Base-by-base conservation (phyloP, 2,888 invertebrate species). In the Eupithecia insigniata region DNA sequence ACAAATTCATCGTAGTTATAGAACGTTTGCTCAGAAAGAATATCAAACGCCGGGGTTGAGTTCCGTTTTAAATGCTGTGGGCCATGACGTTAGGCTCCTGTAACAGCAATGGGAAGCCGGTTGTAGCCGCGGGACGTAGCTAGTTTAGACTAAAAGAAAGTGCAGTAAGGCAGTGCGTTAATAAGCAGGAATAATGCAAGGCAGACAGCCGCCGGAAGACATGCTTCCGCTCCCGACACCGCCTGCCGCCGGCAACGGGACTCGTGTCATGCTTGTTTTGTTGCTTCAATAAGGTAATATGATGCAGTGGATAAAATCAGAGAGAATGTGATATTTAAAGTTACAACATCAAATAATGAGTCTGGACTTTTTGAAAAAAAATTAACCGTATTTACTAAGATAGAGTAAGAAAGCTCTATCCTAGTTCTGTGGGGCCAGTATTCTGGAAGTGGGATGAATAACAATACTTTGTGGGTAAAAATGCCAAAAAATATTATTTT, bases 161-260 rank as follows among this genome's bases (percentile, higher is more conserved):
- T 55, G 26, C 55, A 73, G 73, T 70, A 65, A 74, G 67, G 66
- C 72, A 69, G 74, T 75, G 83, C 81, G 85, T 85, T 91, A 91
- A 92, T 91, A 89, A 91, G 78, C 75, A 74, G 79, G 84, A 85
- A 85, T 88, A 89, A 55, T 90, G 85, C 89, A 83, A 84, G 84
- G 79, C 32, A 34, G 32, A 7, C 83, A 82, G 83, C 82, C 84
- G 85, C 87, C 90, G 92, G 92, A 92, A 90, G 87, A 79, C 80
- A 73, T 75, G 83, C 85, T 91, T 92, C 92, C 91, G 92, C 76
- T 81, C 71, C 78, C 78, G 78, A 80, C 82, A 82, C 73, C 74
- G 76, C 71, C 82, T 83, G 83, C 55, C 62, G 69, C 61, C 62
- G 80, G 81, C 87, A 84, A 83, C 85, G 87, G 86, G 85, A 85